Conservation (phyloP, 1,140 invertebrate genomes). For the Tigriopus japonicus region DNA sequence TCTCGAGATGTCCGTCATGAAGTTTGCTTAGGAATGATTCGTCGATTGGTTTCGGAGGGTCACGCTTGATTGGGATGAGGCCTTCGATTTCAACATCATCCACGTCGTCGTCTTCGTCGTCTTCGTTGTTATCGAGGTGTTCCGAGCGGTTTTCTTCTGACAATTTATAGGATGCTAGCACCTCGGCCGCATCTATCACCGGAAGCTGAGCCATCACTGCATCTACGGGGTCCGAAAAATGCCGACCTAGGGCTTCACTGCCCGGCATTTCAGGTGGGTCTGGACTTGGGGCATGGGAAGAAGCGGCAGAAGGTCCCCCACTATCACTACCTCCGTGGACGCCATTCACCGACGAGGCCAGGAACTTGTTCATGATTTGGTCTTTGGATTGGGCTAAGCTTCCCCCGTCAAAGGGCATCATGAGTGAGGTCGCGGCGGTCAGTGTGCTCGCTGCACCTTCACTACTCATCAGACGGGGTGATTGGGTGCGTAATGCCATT, state of each 20-base stretch:
- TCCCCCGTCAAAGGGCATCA: not conserved
- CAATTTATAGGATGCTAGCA: not conserved
- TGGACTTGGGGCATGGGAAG: not conserved
- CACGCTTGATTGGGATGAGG: not conserved
- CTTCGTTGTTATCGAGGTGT: too few relatives aligned
- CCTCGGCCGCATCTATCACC: not conserved
- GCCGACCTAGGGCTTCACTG: not conserved
- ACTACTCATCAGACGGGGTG: not conserved
- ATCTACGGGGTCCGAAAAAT: not conserved
- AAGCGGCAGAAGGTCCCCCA: not conserved
- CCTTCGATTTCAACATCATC: conserved; percentile 11
- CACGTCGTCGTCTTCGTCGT: not conserved
- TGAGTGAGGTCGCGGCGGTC: not conserved
- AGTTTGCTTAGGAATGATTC: not conserved
- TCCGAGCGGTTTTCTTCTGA: not conserved
- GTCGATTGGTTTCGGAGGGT: not conserved
- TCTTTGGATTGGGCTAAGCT: conserved; percentile 4
- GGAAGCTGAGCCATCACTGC: conserved; percentile 5
- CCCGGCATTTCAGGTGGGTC: not conserved
- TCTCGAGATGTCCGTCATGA: conserved; percentile 2
- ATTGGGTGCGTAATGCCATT: conserved; percentile 3
- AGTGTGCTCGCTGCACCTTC: not conserved
- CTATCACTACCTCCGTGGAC: not conserved
- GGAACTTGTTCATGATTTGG: conserved; percentile 12
- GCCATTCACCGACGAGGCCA: not conserved